Evolutionary conservation across 2,113 vertebrate species (phyloP), one percentile per base, ranked within the genome.

Genomic region (Corvus moneduloides): DNA sequence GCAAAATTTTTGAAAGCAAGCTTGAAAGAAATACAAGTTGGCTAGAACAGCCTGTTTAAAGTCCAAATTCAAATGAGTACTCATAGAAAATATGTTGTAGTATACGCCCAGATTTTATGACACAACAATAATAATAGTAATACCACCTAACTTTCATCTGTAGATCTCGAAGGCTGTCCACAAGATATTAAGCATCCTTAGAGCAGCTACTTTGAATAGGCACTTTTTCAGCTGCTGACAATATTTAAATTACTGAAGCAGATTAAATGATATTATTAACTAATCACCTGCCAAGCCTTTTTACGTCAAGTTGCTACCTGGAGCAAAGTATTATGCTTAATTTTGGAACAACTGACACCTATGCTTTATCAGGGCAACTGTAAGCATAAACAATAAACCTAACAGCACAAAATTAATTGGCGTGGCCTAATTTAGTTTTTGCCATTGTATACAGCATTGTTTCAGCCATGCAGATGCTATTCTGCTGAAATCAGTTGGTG

Each of bases 231-330:
- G 90, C 76, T 96, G 92, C 85, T 95, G 90, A 96, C 83, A 94
- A 68, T 89, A 93, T 90, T 94, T 92, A 89, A 96, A 78, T 93
- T 75, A 72, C 85, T 64, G 76, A 54, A 92, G 51, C 27, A 95
- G 85, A 94, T 92, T 64, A 94, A 94, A 49, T 54, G 16, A 84
- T 95, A 39, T 35, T 91, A 91, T 84, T 94, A 92, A 93, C 59
- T 96, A 96, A 94, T 92, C 87, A 94, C 59, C 61, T 93, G 87
- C 95, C 93, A 96, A 96, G 72, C 59, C 87, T 86, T 93, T 84
- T 74, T 87, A 55, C 48, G 1, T 85, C 90, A 93, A 94, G 54
- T 89, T 94, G 56, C 64, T 96, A 93, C 90, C 86, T 89, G 86
- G 92, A 95, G 66, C 76, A 75, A 89, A 90, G 56, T 26, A 86